phyloP scores from a whole-genome alignment of 2,888 invertebrate species.

The Strigamia transsilvanica region DNA sequence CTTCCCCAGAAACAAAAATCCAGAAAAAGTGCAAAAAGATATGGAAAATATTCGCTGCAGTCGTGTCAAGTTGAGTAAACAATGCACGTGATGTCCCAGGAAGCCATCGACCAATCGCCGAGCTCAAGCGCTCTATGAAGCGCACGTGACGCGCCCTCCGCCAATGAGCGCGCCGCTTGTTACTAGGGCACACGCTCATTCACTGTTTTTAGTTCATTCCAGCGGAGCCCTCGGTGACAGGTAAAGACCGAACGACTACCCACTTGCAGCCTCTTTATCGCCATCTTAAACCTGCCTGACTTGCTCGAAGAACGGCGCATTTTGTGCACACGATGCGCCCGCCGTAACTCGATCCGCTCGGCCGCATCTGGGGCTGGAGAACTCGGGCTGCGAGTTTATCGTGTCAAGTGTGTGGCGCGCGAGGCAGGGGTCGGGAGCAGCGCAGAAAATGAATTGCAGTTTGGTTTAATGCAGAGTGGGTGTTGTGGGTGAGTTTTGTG shows the following conservation, averaged over 20 bases:
- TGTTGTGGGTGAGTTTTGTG: background rate
- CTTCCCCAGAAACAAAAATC: background rate
- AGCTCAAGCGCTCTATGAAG: conserved; percentile 53
- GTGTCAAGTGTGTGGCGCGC: background rate
- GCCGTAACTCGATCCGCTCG: background rate
- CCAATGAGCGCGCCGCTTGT: conserved; percentile 57
- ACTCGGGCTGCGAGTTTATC: background rate
- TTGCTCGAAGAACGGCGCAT: background rate
- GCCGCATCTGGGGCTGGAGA: background rate
- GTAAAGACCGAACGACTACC: background rate
- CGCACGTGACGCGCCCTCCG: conserved; percentile 56
- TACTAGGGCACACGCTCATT: conserved; percentile 60
- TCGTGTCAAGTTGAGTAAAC: conserved; percentile 50
- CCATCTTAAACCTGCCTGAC: background rate
- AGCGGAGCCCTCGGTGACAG: conserved; percentile 26
- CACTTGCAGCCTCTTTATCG: background rate
- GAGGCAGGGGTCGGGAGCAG: background rate
- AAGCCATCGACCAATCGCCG: conserved; percentile 56
- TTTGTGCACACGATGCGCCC: background rate
- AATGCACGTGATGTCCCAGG: conserved; percentile 51
- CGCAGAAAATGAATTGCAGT: background rate
- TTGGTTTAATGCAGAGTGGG: background rate
- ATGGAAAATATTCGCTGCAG: background rate
- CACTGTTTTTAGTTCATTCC: conserved; percentile 61
- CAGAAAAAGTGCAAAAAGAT: background rate